Conservation (phyloP, 2,888 invertebrate genomes). For the Helicoverpa assulta region DNA sequence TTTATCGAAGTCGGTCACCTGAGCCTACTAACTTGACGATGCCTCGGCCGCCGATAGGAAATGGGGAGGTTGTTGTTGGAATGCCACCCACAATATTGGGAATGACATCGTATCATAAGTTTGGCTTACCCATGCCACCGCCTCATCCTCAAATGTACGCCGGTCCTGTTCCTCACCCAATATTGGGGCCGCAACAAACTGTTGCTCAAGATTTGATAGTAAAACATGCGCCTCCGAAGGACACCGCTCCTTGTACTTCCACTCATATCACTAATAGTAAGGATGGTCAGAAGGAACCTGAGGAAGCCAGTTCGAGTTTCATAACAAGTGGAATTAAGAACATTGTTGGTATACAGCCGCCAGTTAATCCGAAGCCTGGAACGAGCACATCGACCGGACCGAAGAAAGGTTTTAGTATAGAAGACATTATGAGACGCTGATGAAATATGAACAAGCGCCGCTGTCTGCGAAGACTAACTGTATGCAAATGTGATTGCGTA, state of each 20-base stretch:
- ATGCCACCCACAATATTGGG: constrained; percentile 83
- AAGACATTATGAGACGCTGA: constrained; percentile 97
- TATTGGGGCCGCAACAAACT: constrained; percentile 87
- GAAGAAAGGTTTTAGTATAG: constrained; percentile 97
- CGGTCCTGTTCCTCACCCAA: constrained; percentile 80
- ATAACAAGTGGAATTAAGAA: constrained; percentile 88
- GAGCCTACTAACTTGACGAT: constrained; percentile 88
- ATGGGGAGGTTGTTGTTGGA: constrained; percentile 80
- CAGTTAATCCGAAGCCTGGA: constrained; percentile 85
- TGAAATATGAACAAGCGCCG: constrained; percentile 40
- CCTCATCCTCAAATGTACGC: constrained; percentile 85
- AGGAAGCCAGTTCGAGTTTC: constrained; percentile 78
- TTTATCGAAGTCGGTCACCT: constrained; percentile 85
- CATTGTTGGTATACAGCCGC: constrained; percentile 88
- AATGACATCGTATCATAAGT: constrained; percentile 87
- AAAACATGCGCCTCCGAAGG: constrained; percentile 88
- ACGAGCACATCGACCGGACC: constrained; percentile 91
- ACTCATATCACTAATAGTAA: constrained; percentile 83
- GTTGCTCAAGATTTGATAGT: constrained; percentile 89
- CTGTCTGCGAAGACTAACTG: constrained; percentile 45
- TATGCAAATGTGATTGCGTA: constrained; percentile 52
- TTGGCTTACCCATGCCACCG: constrained; percentile 85
- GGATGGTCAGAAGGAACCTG: constrained; percentile 75
- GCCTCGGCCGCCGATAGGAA: constrained; percentile 80
- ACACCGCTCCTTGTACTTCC: constrained; percentile 79